Base-by-base conservation (phyloP, 2,113 vertebrate genomes). In the Phyllostomus hastatus region DNA sequence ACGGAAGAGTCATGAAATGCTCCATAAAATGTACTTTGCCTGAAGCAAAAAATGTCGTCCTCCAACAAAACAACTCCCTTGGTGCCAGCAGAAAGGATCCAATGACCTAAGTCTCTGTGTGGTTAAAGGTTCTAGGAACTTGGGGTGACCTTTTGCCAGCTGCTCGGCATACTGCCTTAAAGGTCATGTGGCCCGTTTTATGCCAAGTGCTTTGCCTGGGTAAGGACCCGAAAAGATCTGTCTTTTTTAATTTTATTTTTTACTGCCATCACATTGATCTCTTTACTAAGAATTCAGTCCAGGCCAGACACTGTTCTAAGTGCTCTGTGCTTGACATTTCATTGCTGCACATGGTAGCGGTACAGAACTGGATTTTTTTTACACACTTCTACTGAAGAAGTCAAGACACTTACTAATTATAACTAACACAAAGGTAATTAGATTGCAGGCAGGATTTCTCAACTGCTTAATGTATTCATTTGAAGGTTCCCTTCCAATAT, bases 71-170 rank as follows among this genome's bases (percentile, higher is more conserved):
- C 93, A 89, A 61, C 52, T n/a, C n/a, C 22, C 89, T 72, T 5
- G 33, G 83, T 31, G 57, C 70, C 70, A 89, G 52, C 79, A 33
- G 61, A 91, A 94, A 81, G 28, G 69, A 82, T 48, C 87, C 0
- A 1, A 33, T 9, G 54, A 48, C 88, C 84, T 26, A 46, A 31
- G 54, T 67, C 41, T 38, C 81, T 0, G 5, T 24, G 87, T 82
- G 87, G 54, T 90, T 33, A 66, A 70, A 92, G 73, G 48, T 61
- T 67, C 78, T 33, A 4, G 67, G 90, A 92, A 95, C 90, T 95
- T 59, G 3, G 0, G 61, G n/a, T 67, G 96, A 95, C 96, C 95
- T 95, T 96, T 86, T 17, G 19, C 87, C 76, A 90, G 88, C 92
- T 94, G 91, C 92, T 96, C 38, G 10, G 66, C 46, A 31, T 41